Conservation (phyloP, 2,888 invertebrate genomes). For the Amiota minor region DNA sequence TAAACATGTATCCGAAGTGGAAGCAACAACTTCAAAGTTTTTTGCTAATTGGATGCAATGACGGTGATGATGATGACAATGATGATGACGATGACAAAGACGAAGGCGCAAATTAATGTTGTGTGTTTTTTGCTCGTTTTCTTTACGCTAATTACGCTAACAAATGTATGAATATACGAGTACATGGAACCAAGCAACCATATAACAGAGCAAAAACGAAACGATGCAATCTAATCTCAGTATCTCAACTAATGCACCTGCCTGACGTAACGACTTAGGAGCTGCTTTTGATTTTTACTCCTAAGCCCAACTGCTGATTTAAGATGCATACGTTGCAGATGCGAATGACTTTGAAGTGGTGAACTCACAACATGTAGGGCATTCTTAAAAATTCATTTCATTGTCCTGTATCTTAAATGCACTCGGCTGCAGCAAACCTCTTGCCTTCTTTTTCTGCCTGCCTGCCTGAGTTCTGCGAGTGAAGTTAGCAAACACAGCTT, state of each 20-base stretch:
- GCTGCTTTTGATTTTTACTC: slow-evolving; percentile 27
- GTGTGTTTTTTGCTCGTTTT: not conserved
- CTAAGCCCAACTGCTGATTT: slow-evolving; percentile 35
- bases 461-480: not conserved
- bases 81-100: not conserved
- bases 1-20: no score
- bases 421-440: slow-evolving; percentile 37
- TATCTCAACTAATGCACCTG: not conserved
- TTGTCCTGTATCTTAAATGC: slow-evolving; percentile 57
- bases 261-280: not conserved
- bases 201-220: not conserved
- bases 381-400: slow-evolving; percentile 67
- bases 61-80: no score
- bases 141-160: slow-evolving; percentile 27
- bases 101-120: slow-evolving; percentile 26
- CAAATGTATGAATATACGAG: slow-evolving; percentile 15
- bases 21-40: not conserved
- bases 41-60: slow-evolving; percentile 19
- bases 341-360: slow-evolving; percentile 64
- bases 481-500: slow-evolving; percentile 62
- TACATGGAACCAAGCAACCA: not conserved
- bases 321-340: slow-evolving; percentile 44
- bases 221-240: not conserved
- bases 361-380: slow-evolving; percentile 44
- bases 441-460: slow-evolving; percentile 40